Evolutionary conservation across 2,797 vertebrate genomes (phyloP), one percentile per base, ranked within the genome.

Genomic region (Lutra lutra): DNA sequence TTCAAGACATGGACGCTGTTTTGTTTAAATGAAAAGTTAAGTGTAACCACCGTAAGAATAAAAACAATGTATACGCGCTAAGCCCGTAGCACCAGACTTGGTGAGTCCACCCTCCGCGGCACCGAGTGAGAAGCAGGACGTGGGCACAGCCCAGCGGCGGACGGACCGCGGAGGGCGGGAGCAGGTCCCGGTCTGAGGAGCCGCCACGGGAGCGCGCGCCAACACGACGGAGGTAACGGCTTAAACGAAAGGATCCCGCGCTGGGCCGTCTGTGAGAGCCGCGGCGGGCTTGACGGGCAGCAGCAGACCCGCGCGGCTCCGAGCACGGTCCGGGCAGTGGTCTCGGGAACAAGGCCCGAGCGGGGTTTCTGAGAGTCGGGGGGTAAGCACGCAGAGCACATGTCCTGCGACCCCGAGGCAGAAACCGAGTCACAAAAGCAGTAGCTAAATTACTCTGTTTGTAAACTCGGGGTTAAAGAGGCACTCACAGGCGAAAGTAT

Each of bases 271-370:
- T 1, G 3, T 2, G n/a, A 32, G 17, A 46, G 79, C 38, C 17
- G 8, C 56, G 7, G 38, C 2, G 15, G 2, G 12, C 17, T 1
- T 20, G 80, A 20, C 5, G 2, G 29, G 2, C 23, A 48, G 43
- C 40, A 15, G n/a, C 48, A 3, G 12, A 4, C 0, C 13, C 4
- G 3, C 1, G 6, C 20, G 64, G n/a, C 38, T n/a, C 66, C 1
- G 23, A 12, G 38, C 48, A 9, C 2, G 7, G 48, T 7, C 6
- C 1, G 32, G 77, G n/a, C 77, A 54, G 48, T 11, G 0, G 1
- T 23, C 32, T 14, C 3, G n/a, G 20, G 5, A 8, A 4, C 21
- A 14, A 79, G 77, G 32, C 32, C 5, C 7, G 7, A 10, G 29
- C 12, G 51, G 32, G n/a, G 32, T 7, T 21, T 35, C 48, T 35